phyloP scores from a whole-genome alignment of 2,888 invertebrate species.

The Drosophila meridionalis region DNA sequence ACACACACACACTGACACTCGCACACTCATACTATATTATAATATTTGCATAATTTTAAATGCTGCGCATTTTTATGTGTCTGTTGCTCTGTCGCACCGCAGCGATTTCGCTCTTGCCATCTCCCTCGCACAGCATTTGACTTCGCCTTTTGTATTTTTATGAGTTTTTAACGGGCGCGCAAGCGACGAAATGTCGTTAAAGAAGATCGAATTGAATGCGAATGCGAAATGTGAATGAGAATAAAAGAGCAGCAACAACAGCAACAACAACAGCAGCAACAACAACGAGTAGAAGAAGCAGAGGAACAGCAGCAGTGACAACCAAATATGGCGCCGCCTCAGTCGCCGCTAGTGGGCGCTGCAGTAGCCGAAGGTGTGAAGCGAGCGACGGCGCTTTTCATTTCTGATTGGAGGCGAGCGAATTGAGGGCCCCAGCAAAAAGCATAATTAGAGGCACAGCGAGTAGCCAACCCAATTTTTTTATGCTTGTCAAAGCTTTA shows the following conservation, averaged over 20 bases:
- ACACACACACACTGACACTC: constrained; percentile 13
- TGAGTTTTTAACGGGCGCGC: constrained; percentile 53
- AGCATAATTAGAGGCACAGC: constrained; percentile 7
- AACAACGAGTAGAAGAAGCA: constrained; percentile 15
- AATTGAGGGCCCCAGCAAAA: neutral
- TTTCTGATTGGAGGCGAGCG: constrained; percentile 15
- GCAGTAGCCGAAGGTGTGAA: constrained; percentile 63
- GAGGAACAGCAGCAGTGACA: constrained; percentile 22
- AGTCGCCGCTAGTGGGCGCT: constrained; percentile 48
- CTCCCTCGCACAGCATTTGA: constrained; percentile 25
- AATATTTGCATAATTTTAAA: constrained; percentile 51
- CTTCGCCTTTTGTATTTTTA: constrained; percentile 61
- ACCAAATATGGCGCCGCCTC: constrained; percentile 73
- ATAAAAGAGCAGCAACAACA: constrained; percentile 32
- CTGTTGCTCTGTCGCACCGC: constrained; percentile 10
- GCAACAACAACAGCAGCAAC: constrained; percentile 8
- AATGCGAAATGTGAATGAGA: constrained; percentile 66
- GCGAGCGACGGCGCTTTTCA: constrained; percentile 43
- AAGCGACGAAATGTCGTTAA: constrained; percentile 66
- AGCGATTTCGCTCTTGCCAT: constrained; percentile 11
- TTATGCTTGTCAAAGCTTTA: constrained; percentile 3
- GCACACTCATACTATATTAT: constrained; percentile 31
- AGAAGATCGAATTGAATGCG: constrained; percentile 77
- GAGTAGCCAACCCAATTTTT: constrained; percentile 6
- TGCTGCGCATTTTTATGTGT: constrained; percentile 57